Base-by-base conservation (phyloP, 2,113 vertebrate species). In the Anolis sagrei region DNA sequence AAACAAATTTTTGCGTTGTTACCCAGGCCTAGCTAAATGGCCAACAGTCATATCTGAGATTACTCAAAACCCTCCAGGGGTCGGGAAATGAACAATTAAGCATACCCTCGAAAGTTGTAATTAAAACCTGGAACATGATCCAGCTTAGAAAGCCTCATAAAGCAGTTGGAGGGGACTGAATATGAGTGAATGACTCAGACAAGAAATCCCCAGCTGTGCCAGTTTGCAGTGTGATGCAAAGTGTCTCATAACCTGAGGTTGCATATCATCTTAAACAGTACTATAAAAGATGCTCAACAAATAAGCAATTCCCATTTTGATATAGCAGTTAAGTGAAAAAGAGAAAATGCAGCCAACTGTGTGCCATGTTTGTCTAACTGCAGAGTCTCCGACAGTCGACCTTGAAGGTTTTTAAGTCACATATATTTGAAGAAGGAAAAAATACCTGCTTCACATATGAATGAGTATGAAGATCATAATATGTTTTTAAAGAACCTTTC, bases 221-320 rank as follows among this genome's bases (percentile, higher is more conserved):
- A 1, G 54, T 90, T 88, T 39, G 70, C 54, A 83, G 73, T n/a
- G 62, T 62, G 79, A 91, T 48, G 4, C 44, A 79, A 4, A 1
- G n/a, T 11, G 21, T 1, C 44, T 86, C 18, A 76, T 86, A 79
- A 90, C 77, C 87, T 29, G 61, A 27, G 86, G 68, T 18, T 54
- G 82, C 79, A 75, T 82, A 10, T 72, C 78, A 80, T 34, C 23
- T 83, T 76, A 82, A 87, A 89, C 90, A 90, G 25, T 87, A 90
- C 66, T 54, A 54, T 34, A 80, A 92, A 81, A 76, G 69, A 87
- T 49, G 88, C 32, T 83, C 48, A 0, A 0, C 86, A 76, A 86
- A 93, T 90, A 91, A 93, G 91, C 90, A 89, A 90, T 93, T 92
- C 91, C 66, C 49, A 87, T 87, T 91, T 90, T 90, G 88, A 90